A percentile compares a stretch with the other conserved stretches of the same genome.
Evolutionary conservation across 2,888 invertebrate species (phyloP).

Genomic region (Watsonalla binaria): DNA sequence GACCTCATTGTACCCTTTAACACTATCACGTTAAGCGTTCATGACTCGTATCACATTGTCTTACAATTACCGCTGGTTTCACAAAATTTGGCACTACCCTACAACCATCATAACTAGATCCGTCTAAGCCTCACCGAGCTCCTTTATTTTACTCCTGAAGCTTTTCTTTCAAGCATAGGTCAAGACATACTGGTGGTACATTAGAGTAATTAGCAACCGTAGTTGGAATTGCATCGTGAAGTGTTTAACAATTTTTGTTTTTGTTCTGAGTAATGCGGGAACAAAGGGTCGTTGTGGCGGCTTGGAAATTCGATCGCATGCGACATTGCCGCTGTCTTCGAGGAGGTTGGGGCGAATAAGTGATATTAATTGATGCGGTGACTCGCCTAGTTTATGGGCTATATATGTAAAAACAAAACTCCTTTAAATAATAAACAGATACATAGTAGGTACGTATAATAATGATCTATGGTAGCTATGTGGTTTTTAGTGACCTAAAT

Average conservation of each 20-base stretch:
- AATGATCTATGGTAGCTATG: no score
- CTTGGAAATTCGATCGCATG: slow-evolving; percentile 67
- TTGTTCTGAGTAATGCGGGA: slow-evolving; percentile 46
- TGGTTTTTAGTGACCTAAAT: no score
- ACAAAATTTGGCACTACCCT: slow-evolving; percentile 65
- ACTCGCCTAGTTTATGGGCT: no score
- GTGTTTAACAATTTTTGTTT: slow-evolving; percentile 64
- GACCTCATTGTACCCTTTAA: slow-evolving; percentile 56
- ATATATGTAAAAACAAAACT: no score
- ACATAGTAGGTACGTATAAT: no score
- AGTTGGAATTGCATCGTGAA: slow-evolving; percentile 63
- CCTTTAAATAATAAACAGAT: no score
- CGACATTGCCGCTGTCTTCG: slow-evolving; percentile 54
- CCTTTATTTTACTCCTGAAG: slow-evolving; percentile 11
- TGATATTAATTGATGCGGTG: background rate
- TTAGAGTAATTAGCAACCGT: slow-evolving; percentile 56
- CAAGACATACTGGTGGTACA: slow-evolving; percentile 19
- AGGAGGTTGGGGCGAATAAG: slow-evolving; percentile 27
- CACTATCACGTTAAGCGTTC: slow-evolving; percentile 56
- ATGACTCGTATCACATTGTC: slow-evolving; percentile 67
- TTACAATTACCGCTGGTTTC: slow-evolving; percentile 66
- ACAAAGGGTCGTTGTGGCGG: slow-evolving; percentile 50
- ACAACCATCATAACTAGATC: slow-evolving; percentile 32
- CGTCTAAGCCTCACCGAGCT: slow-evolving; percentile 2
- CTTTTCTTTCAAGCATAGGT: slow-evolving; percentile 11